Evolutionary conservation across 2,888 invertebrate species (phyloP).

Genomic region (Dexiosoma caninum): DNA sequence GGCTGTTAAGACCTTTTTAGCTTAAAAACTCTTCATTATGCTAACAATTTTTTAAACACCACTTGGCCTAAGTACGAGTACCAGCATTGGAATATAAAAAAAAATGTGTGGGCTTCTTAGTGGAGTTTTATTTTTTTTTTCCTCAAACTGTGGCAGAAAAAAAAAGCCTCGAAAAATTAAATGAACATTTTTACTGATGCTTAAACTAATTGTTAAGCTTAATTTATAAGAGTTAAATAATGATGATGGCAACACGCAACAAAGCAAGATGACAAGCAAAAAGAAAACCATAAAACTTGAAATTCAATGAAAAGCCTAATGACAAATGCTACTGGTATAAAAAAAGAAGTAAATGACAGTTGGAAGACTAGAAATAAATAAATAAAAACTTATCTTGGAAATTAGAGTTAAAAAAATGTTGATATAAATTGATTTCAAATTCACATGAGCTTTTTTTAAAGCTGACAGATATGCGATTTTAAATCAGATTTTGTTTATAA

Average conservation of each 20-base stretch:
- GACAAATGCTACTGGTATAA: constrained; percentile 60
- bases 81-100: constrained; percentile 33
- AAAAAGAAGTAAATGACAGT: constrained; percentile 32
- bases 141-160: background rate
- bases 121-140: background rate
- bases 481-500: background rate
- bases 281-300: constrained; percentile 25
- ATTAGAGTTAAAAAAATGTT: background rate
- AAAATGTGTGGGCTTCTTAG: constrained; percentile 55
- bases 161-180: constrained; percentile 17
- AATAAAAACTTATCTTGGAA: background rate
- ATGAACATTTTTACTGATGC: constrained; percentile 61
- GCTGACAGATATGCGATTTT: background rate
- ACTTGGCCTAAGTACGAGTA: constrained; percentile 37
- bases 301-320: constrained; percentile 57
- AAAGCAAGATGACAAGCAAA: constrained; percentile 18
- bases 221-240: constrained; percentile 62
- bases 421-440: background rate
- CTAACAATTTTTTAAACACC: constrained; percentile 13
- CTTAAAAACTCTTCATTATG: constrained; percentile 8
- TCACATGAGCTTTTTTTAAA: background rate
- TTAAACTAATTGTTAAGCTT: constrained; percentile 64
- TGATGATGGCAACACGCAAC: constrained; percentile 43
- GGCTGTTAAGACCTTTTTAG: background rate
- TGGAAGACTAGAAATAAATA: background rate